Evolutionary conservation across 2,797 vertebrate species (phyloP).

Genomic region (Nannoperca obscura): DNA sequence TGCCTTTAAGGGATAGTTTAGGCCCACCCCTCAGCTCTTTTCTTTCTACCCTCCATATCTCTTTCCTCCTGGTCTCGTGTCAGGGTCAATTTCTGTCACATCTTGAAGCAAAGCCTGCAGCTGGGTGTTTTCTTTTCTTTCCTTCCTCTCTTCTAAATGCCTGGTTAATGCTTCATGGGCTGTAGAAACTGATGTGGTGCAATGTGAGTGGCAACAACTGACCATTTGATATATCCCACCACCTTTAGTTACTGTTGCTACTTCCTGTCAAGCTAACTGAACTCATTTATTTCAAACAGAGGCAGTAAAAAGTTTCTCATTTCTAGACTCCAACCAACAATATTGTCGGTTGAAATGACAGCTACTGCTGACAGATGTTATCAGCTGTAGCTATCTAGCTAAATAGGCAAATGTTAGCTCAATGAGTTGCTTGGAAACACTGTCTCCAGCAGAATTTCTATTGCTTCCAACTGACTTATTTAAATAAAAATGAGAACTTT

Average conservation of each 20-base stretch:
- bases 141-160: constrained; percentile 4
- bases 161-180: constrained; percentile 3
- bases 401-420: too few relatives aligned
- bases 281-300: neutral
- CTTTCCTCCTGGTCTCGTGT: constrained; percentile 25
- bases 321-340: neutral
- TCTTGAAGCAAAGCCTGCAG: constrained; percentile 44
- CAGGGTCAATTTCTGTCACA: constrained; percentile 49
- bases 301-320: neutral
- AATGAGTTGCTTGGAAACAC: too few relatives aligned
- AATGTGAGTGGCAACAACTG: neutral
- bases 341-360: neutral
- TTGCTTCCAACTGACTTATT: neutral
- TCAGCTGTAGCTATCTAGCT: neutral
- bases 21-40: neutral
- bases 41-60: constrained; percentile 3
- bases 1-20: constrained; percentile 16
- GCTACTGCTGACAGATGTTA: neutral
- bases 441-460: too few relatives aligned
- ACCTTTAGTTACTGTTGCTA: neutral
- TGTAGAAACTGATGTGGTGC: neutral
- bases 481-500: neutral
- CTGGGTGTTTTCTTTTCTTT: constrained; percentile 2
- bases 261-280: neutral
- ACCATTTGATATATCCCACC: neutral